Conservation (phyloP, 2,113 vertebrate genomes). For the Leucoraja erinaceus region DNA sequence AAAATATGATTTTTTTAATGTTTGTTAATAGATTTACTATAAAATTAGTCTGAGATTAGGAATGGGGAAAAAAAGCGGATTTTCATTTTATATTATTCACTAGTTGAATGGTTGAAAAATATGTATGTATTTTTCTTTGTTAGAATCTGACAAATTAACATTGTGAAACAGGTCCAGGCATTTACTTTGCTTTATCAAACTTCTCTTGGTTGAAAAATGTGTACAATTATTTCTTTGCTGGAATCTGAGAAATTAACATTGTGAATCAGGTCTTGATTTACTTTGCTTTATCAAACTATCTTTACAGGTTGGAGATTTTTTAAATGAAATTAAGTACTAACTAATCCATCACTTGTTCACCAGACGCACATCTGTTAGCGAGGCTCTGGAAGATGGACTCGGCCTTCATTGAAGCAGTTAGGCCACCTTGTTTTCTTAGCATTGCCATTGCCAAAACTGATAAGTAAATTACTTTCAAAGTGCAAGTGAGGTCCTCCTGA, state of each 20-base stretch:
- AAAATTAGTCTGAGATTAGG: background rate
- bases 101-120: background rate
- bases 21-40: background rate
- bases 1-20: background rate
- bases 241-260: background rate
- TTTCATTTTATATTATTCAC: background rate
- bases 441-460: too few species aligned
- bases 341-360: background rate
- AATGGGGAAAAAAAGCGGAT: background rate
- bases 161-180: background rate
- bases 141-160: background rate
- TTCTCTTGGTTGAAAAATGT: background rate
- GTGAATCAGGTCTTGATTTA: background rate
- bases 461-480: too few species aligned
- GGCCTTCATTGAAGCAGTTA: too few species aligned
- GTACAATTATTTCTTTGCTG: background rate
- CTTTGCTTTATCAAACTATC: background rate
- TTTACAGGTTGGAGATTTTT: background rate
- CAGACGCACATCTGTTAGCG: too few species aligned
- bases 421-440: too few species aligned
- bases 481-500: too few species aligned
- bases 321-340: background rate
- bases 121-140: background rate
- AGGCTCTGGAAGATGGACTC: too few species aligned
- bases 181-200: background rate